Evolutionary conservation across 2,797 vertebrate species (phyloP).

Genomic region (Phyllotis vaccarum): DNA sequence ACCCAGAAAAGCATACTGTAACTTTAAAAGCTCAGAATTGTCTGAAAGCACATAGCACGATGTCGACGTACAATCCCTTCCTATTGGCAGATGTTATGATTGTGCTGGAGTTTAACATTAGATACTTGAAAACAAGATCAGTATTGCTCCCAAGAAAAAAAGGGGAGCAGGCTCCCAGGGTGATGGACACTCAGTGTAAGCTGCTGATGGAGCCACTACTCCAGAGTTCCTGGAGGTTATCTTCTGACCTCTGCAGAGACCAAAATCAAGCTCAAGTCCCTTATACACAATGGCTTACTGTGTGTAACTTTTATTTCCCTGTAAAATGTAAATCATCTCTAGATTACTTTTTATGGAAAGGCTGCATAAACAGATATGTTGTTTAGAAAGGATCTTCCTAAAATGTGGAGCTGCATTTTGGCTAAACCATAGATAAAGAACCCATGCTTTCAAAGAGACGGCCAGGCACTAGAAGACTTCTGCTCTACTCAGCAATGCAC

Average conservation of each 20-base stretch:
- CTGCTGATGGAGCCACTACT: fast-evolving
- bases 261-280: not conserved
- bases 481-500: not conserved
- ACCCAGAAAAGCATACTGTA: not conserved
- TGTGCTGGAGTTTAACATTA: not conserved
- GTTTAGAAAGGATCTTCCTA: not conserved
- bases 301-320: not conserved
- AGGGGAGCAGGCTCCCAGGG: no score
- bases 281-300: not conserved
- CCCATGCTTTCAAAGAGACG: not conserved
- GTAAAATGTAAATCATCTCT: not conserved
- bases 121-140: not conserved
- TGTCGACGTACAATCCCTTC: not conserved
- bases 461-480: fast-evolving
- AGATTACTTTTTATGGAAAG: not conserved
- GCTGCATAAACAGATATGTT: not conserved
- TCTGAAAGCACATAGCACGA: conserved; percentile 18
- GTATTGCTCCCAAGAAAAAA: not conserved
- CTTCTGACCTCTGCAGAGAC: not conserved
- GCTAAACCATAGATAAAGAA: not conserved
- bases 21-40: conserved; percentile 24
- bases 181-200: not conserved
- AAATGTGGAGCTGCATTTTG: not conserved
- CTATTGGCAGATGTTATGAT: not conserved
- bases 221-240: not conserved